A percentile compares a stretch with the other conserved stretches of the same genome.
Evolutionary conservation across 2,888 invertebrate genomes (phyloP).

Genomic region (Eupithecia exiguata): DNA sequence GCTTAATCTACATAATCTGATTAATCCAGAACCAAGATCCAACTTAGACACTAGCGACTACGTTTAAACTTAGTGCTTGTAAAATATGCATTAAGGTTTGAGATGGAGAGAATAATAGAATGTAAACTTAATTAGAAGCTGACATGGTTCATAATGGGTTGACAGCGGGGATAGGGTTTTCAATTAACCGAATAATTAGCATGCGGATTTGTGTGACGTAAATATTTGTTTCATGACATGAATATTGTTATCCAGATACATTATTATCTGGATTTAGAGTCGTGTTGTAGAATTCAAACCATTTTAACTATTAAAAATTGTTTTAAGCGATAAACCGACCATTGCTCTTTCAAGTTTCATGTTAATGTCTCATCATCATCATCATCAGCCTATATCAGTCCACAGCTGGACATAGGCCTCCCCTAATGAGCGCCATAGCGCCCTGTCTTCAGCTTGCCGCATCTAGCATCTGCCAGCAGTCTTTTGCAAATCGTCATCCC

Average conservation of each 20-base stretch:
- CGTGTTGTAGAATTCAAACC: neutral
- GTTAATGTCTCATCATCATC: no score
- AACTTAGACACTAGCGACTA: slow-evolving; percentile 24
- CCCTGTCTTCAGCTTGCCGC: no score
- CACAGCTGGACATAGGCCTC: no score
- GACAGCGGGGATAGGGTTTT: slow-evolving; percentile 1
- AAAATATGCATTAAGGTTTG: slow-evolving; percentile 21
- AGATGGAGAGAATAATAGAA: slow-evolving; percentile 18
- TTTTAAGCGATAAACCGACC: no score
- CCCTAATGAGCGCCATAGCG: no score
- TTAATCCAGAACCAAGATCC: slow-evolving; percentile 13
- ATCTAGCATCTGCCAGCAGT: no score
- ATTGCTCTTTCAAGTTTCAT: no score
- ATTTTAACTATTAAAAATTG: no score
- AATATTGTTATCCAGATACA: neutral
- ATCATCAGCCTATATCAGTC: no score
- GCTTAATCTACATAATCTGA: slow-evolving; percentile 13
- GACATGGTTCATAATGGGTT: slow-evolving; percentile 9
- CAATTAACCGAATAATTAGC: slow-evolving; percentile 1
- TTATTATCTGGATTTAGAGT: neutral
- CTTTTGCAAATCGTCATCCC: no score
- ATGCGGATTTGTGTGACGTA: neutral
- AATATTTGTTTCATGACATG: neutral
- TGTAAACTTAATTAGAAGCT: slow-evolving; percentile 7
- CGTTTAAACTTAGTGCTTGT: slow-evolving; percentile 23